Base-by-base conservation (phyloP, 2,113 vertebrate genomes). In the Oxyruncus cristatus region DNA sequence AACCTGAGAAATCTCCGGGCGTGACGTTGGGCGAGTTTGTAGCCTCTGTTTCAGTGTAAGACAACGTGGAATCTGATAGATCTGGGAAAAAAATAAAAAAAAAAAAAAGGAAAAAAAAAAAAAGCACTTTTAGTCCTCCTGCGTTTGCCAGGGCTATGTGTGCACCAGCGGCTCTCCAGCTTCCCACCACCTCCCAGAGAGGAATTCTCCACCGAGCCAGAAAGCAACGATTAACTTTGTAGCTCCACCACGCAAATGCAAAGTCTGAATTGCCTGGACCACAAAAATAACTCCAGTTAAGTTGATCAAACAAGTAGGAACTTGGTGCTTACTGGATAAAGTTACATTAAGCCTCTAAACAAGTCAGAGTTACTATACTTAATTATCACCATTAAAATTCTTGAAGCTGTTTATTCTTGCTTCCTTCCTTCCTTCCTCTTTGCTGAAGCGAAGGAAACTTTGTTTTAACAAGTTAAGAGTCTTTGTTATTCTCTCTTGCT, bases 1-100 rank as follows among this genome's bases (percentile, higher is more conserved):
- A 97, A 99, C 99, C 99, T 99, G 99, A 99, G 98, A 99, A 99
- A 95, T 99, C 99, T 97, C 99, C 99, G 14, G 98, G 98, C 58
- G 98, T 98, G 96, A 98, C 91, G 97, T 99, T 98, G 97, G 99
- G 99, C 42, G 99, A 99, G 98, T 98, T 99, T 95, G 98, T 98
- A 95, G 99, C 98, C 98, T 99, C 99, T 8, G 98, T 99, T 99
- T 99, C 99, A 99, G 99, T 99, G 99, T 99, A 99, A 98, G 99
- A 99, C 99, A 99, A 98, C 97, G 99, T 99, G 98, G 99, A 99
- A 99, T 99, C 99, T 72, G 99, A 99, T 87, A 99, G 99, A 98
- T 99, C 99, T 99, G 74, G 4, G 12, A 0, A 2, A 2, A 0
- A 1, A 2, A 12, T 26, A 81, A 86, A 1, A 2, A 12, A 28